Evolutionary conservation across 2,113 vertebrate species (phyloP), one percentile per base, ranked within the genome.

Genomic region (Leucosticte australis): DNA sequence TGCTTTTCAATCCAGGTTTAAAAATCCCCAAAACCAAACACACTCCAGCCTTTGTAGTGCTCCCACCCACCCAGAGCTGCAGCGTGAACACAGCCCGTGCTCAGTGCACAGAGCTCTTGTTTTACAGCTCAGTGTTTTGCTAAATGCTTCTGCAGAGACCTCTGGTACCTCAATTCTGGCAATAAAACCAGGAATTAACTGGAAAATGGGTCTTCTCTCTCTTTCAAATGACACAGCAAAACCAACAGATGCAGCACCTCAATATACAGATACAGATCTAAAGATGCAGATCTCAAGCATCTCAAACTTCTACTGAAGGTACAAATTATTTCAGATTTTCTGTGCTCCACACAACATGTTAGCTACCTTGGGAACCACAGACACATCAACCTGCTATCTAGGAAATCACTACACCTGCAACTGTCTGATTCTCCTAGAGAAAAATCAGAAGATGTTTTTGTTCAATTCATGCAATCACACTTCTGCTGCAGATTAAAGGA

Each of bases 151-250:
- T 83, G 80, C 79, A 60, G 41, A 65, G 17, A 69, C 9, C 62
- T 18, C 60, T 5, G 8, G 1, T 5, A 73, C 2, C 57, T 49
- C 28, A 56, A 23, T 39, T 30, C 1, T 14, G n/a, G 7, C 5
- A 39, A 65, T 28, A 49, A 71, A 90, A 55, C 17, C 24, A 18
- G n/a, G 71, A 83, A 69, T 63, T 47, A 79, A 56, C 15, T 64
- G 44, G 57, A 83, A 90, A 83, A 64, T 0, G 0, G 8, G 23
- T 50, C 35, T 33, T 44, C 16, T 42, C 63, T 26, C 35, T 21
- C 53, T 41, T 52, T 50, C 62, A 33, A 63, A 67, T 82, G n/a
- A 50, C 42, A 49, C 12, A 64, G 60, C n/a, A 42, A 90, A 83
- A 0, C 4, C 50, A 56, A 8, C 13, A 90, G 80, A 23, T 10